These are phyloP conservation scores for Mythimna vitellina DNA, from an alignment of 2,888 invertebrate species.

Conservation along the genomic window DNA sequence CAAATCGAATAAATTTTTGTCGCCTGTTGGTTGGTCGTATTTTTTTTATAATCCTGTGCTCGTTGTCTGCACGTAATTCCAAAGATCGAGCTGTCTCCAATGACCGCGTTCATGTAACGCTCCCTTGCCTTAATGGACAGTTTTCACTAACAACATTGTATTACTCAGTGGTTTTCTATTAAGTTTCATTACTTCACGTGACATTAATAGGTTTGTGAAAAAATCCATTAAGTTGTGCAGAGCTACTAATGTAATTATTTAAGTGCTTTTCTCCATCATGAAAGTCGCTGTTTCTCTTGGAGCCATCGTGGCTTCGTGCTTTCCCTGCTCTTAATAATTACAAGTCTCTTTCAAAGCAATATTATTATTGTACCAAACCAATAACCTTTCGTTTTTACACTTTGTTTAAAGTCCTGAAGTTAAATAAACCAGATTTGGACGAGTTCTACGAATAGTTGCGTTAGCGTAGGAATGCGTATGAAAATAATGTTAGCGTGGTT, in stretches of 20 bases:
- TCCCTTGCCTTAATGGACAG: neutral
- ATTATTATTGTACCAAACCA: conserved; percentile 33
- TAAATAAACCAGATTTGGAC: conserved; percentile 21
- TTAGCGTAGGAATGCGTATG: conserved; percentile 31
- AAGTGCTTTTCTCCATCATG: conserved; percentile 53
- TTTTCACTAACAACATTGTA: conserved; percentile 21
- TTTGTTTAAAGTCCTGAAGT: conserved; percentile 22
- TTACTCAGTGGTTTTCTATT: conserved; percentile 20
- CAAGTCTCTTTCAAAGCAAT: conserved; percentile 16
- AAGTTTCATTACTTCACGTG: conserved; percentile 33
- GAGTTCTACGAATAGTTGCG: conserved; percentile 27
- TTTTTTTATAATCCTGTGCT: conserved; percentile 16
- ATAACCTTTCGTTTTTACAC: conserved; percentile 14
- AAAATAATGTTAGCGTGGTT: conserved; percentile 24
- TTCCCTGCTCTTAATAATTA: conserved; percentile 50
- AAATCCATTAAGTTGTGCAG: conserved; percentile 37
- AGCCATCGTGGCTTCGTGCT: conserved; percentile 35
- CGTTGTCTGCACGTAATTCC: conserved; percentile 13
- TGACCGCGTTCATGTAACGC: conserved; percentile 19
- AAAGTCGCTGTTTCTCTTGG: conserved; percentile 45
- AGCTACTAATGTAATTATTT: conserved; percentile 45
- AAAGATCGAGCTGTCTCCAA: conserved; percentile 11
- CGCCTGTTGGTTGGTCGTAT: neutral
- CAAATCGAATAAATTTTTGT: conserved; percentile 1
- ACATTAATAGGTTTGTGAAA: conserved; percentile 40